Conservation (phyloP, 64 coral and sea anemone species). For the Montipora efflorescens region DNA sequence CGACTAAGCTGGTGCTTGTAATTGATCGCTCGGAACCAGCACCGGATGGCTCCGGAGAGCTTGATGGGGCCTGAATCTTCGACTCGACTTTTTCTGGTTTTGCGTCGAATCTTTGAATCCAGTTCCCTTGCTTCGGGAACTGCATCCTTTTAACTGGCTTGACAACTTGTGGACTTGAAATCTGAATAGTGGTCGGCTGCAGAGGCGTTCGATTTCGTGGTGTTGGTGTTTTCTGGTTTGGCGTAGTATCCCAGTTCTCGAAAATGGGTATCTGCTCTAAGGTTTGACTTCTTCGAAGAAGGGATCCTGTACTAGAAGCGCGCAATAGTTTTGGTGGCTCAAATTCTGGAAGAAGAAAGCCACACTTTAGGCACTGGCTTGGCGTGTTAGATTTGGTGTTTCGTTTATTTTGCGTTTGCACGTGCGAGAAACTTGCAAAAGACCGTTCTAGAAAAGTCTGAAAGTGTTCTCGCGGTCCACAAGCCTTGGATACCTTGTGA, state of each 20-base stretch:
- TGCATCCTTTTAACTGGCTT: neutral
- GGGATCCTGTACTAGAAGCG: slow-evolving; percentile 84
- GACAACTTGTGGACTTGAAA: slow-evolving; percentile 58
- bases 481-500: slow-evolving; percentile 82
- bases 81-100: slow-evolving; percentile 8
- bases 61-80: neutral
- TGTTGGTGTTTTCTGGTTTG: neutral
- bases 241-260: neutral
- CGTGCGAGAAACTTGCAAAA: slow-evolving; percentile 5
- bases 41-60: neutral
- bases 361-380: slow-evolving; percentile 86
- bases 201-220: slow-evolving; percentile 45
- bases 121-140: slow-evolving; percentile 54
- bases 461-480: slow-evolving; percentile 64
- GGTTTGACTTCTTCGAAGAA: slow-evolving; percentile 75
- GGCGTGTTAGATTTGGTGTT: slow-evolving; percentile 35
- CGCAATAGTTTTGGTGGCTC: slow-evolving; percentile 76
- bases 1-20: neutral
- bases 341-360: slow-evolving; percentile 51
- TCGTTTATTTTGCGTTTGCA: neutral
- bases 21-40: neutral
- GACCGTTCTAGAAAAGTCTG: slow-evolving; percentile 45
- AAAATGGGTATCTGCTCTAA: slow-evolving; percentile 42
- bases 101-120: slow-evolving; percentile 38
- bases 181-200: slow-evolving; percentile 78